These are phyloP conservation scores for Hippocampus kuda DNA, from an alignment of 2,797 vertebrate species.

Conservation along the genomic window DNA sequence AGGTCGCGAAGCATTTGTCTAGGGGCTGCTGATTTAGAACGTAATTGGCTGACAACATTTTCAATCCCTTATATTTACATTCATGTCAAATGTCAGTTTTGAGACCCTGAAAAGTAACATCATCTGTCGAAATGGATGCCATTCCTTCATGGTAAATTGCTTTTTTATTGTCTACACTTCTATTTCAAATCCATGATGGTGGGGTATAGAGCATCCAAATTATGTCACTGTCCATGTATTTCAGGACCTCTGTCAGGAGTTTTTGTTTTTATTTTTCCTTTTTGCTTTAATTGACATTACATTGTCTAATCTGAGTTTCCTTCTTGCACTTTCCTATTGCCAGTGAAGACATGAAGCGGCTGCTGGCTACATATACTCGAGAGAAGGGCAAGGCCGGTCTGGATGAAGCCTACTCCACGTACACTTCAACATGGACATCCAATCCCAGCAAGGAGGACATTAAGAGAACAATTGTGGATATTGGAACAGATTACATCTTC, in stretches of 20 bases:
- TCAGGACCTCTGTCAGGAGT: no score
- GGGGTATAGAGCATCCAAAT: no score
- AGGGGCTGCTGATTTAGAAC: background rate
- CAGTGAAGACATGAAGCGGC: constrained; percentile 64
- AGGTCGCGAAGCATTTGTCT: background rate
- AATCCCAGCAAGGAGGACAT: constrained; percentile 56
- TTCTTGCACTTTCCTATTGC: background rate
- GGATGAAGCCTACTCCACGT: constrained; percentile 54
- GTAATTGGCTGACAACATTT: background rate
- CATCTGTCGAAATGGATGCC: no score
- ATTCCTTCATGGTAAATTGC: no score
- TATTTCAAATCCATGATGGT: no score
- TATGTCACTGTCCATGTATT: no score
- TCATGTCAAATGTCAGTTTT: no score
- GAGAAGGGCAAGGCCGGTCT: constrained; percentile 61
- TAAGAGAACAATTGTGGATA: constrained; percentile 74
- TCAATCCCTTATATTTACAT: background rate
- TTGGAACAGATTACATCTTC: constrained; percentile 81
- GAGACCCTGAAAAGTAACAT: no score
- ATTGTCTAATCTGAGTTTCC: background rate
- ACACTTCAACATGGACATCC: constrained; percentile 66
- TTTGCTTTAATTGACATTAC: background rate
- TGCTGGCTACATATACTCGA: constrained; percentile 65
- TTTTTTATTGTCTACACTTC: no score
- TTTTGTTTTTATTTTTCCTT: background rate